These are phyloP conservation scores for Loripinus fragilis DNA, from an alignment of 2,888 invertebrate species.

Conservation along the genomic window DNA sequence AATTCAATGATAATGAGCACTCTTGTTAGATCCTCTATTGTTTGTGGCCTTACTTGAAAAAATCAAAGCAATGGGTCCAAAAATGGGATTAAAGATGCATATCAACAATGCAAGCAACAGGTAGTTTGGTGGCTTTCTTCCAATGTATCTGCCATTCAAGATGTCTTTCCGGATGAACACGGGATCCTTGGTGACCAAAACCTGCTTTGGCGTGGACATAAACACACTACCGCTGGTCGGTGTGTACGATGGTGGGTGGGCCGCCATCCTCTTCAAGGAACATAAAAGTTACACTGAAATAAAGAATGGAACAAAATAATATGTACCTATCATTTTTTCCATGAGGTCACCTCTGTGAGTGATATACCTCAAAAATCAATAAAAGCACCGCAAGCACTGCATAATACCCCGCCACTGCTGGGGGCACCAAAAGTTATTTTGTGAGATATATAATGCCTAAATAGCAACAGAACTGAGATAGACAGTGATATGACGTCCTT, in stretches of 20 bases:
- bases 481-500: too few relatives aligned
- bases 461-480: too few relatives aligned
- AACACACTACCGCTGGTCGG: slow-evolving; percentile 39
- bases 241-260: slow-evolving; percentile 38
- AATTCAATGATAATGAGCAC: too few relatives aligned
- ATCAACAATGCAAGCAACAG: slow-evolving; percentile 69
- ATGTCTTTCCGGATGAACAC: slow-evolving; percentile 73
- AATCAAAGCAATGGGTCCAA: slow-evolving; percentile 73
- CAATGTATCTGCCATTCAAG: slow-evolving; percentile 73
- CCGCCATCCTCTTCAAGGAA: slow-evolving; percentile 26
- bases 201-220: slow-evolving; percentile 65
- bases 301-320: too few relatives aligned
- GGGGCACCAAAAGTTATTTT: too few relatives aligned
- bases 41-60: slow-evolving; percentile 71
- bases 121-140: slow-evolving; percentile 72
- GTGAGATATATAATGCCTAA: too few relatives aligned
- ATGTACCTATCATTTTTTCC: too few relatives aligned
- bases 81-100: slow-evolving; percentile 72
- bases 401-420: too few relatives aligned
- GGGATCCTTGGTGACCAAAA: slow-evolving; percentile 76
- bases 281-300: neutral
- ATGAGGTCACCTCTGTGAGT: too few relatives aligned
- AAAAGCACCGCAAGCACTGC: too few relatives aligned
- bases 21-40: too few relatives aligned
- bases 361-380: too few relatives aligned